Percentiles rank a stretch among this genome's conserved stretches.
Evolutionary conservation across 1,140 invertebrate genomes (phyloP).

Genomic region (Halictus rubicundus): DNA sequence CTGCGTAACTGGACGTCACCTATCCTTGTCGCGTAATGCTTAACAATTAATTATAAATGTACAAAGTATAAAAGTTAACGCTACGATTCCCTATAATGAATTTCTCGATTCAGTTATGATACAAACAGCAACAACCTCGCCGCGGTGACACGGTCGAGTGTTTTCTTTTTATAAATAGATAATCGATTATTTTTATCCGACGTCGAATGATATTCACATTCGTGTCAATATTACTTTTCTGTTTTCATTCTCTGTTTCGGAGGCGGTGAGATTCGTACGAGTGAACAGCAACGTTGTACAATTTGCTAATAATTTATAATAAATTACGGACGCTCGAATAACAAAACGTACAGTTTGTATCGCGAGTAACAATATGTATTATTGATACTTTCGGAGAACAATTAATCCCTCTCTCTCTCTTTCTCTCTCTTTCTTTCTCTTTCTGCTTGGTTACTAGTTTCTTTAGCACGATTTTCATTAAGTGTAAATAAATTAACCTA

Average conservation of each 20-base stretch:
- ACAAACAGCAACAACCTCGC: not conserved
- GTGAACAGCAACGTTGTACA: not conserved
- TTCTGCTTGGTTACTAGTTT: not conserved
- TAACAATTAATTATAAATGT: slow-evolving; percentile 22
- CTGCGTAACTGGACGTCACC: not conserved
- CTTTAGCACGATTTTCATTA: not conserved
- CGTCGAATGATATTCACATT: slow-evolving; percentile 46
- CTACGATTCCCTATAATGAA: not conserved
- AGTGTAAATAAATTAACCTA: not conserved
- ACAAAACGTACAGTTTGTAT: not conserved
- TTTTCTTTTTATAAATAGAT: slow-evolving; percentile 19
- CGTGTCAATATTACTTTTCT: not conserved
- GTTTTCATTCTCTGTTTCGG: not conserved
- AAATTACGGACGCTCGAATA: slow-evolving; percentile 15
- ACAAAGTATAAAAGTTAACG: slow-evolving; percentile 1
- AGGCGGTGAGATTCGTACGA: not conserved
- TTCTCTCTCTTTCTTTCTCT: not conserved
- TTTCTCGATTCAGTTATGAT: not conserved
- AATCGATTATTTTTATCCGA: not conserved
- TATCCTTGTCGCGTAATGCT: not conserved
- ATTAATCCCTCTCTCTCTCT: not conserved
- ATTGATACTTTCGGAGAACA: not conserved
- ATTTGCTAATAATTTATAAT: slow-evolving; percentile 41
- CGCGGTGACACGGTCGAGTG: not conserved
- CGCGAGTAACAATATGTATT: not conserved